phyloP scores from a whole-genome alignment of 2,888 invertebrate species.

The Gortyna flavago region DNA sequence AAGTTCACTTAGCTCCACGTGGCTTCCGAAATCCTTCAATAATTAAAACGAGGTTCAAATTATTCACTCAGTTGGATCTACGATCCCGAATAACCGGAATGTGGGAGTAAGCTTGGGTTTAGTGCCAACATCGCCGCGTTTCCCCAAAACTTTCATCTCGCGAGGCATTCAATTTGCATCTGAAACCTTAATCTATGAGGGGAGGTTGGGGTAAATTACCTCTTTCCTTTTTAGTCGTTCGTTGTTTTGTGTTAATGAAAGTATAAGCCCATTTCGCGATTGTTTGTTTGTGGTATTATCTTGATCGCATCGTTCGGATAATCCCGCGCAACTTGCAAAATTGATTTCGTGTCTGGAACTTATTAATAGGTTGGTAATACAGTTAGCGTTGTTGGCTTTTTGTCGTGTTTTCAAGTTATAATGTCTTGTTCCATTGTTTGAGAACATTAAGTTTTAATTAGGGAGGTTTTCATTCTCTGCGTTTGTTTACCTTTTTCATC shows the following conservation, averaged over 20 bases:
- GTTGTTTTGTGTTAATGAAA: slow-evolving; percentile 72
- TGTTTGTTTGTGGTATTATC: slow-evolving; percentile 70
- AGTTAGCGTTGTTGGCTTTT: slow-evolving; percentile 43
- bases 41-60: slow-evolving; percentile 79
- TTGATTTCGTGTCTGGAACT: slow-evolving; percentile 69
- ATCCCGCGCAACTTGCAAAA: slow-evolving; percentile 64
- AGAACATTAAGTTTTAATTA: slow-evolving; percentile 26
- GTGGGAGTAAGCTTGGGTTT: slow-evolving; percentile 70
- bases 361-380: slow-evolving; percentile 66
- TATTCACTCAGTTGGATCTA: slow-evolving; percentile 73
- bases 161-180: slow-evolving; percentile 83
- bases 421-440: slow-evolving; percentile 41
- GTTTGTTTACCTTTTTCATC: neutral
- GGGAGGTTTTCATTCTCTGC: neutral
- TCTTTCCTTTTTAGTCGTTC: slow-evolving; percentile 58
- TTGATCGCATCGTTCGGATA: slow-evolving; percentile 66
- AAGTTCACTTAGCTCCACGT: slow-evolving; percentile 56
- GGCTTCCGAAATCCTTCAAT: slow-evolving; percentile 69
- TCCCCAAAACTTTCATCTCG: slow-evolving; percentile 76
- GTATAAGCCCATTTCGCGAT: slow-evolving; percentile 72
- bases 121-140: slow-evolving; percentile 66
- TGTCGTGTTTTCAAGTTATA: slow-evolving; percentile 53
- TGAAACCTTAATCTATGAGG: slow-evolving; percentile 77
- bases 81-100: slow-evolving; percentile 68
- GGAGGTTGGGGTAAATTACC: slow-evolving; percentile 60